Percentiles rank a stretch among this genome's conserved stretches.
These are phyloP conservation scores for Hydrolagus affinis DNA, from an alignment of 2,113 vertebrate species.

Conservation along the genomic window DNA sequence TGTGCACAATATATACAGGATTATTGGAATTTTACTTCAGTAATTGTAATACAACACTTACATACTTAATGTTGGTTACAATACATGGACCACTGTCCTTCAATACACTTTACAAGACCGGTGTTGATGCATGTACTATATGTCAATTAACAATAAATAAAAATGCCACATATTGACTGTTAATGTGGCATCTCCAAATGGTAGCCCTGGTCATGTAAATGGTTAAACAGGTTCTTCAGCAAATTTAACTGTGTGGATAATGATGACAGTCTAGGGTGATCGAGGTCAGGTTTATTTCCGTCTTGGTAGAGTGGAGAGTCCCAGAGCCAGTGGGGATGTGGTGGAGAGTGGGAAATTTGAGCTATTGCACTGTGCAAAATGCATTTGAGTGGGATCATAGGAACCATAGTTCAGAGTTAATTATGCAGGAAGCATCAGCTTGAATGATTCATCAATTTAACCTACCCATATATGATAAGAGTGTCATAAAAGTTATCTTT, in stretches of 20 bases:
- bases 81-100: background rate
- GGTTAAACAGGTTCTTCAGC: background rate
- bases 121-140: background rate
- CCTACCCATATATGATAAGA: background rate
- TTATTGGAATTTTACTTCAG: constrained; percentile 9
- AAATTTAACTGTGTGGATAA: background rate
- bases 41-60: background rate
- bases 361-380: background rate
- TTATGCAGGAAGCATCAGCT: background rate
- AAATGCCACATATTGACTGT: background rate
- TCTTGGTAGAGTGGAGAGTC: background rate
- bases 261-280: background rate
- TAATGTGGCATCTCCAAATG: background rate
- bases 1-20: background rate
- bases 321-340: background rate
- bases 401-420: background rate
- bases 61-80: no score
- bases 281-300: background rate
- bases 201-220: no score
- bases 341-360: background rate
- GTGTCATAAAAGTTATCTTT: background rate
- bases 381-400: background rate
- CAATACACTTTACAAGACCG: background rate
- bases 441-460: background rate
- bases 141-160: background rate